Evolutionary conservation across 1,140 invertebrate genomes (phyloP), one percentile per base, ranked within the genome.

Genomic region (Diabrotica undecimpunctata): DNA sequence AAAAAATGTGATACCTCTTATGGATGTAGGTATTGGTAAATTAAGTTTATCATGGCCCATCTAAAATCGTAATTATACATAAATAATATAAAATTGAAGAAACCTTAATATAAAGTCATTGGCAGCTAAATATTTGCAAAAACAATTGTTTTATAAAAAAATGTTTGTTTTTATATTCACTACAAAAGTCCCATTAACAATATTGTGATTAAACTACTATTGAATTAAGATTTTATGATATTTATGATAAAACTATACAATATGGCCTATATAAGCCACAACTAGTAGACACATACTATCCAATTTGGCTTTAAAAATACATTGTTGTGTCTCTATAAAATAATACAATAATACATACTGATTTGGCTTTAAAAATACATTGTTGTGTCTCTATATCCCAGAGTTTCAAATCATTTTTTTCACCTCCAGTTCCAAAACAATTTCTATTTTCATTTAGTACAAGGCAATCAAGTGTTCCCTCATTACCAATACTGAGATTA

Each of bases 331-430:
- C 71, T 82, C 79, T 14, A 93, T 66, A 78, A n/a, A n/a, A n/a
- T n/a, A n/a, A n/a, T n/a, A n/a, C n/a, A n/a, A n/a, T n/a, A n/a
- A n/a, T 37, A 68, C 73, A 72, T 70, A 77, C 76, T 0, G 77
- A 86, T 92, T 92, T 84, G 87, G 92, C 39, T 88, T 88, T 73
- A 76, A 81, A 78, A 89, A 93, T 63, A 79, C 77, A 76, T 74
- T 69, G 66, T 68, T 70, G 75, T 72, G 70, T 62, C 71, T 82
- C 79, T 14, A 93, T 66, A 78, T 93, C 86, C 84, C 86, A 93
- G 50, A 93, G 70, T 80, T 91, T 90, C 10, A 93, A 75, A 62
- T 87, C 85, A 80, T 91, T 89, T 78, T 90, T 86, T 71, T 88
- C 83, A 25, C 70, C 77, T 25, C 72, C 74, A 56, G 68, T 68